Evolutionary conservation across 2,888 invertebrate genomes (phyloP).

Genomic region (Machimus rusticus): DNA sequence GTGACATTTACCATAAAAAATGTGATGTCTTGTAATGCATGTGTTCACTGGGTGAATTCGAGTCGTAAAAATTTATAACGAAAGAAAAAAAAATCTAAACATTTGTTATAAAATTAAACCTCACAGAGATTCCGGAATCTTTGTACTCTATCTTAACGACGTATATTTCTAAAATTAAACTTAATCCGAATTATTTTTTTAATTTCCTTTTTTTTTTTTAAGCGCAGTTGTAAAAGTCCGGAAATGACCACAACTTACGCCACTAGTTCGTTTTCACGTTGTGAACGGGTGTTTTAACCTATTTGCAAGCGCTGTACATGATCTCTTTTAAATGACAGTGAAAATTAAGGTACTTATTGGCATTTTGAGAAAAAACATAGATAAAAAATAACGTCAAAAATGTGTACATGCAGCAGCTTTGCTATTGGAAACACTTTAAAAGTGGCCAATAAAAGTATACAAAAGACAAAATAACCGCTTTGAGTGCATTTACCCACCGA

Average conservation of each 20-base stretch:
- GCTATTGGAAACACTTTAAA: background rate
- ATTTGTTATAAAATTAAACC: background rate
- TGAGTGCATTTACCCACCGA: background rate
- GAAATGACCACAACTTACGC: background rate
- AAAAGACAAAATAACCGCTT: background rate
- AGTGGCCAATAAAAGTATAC: background rate
- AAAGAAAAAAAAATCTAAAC: background rate
- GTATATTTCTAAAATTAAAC: background rate
- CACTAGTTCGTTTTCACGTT: background rate
- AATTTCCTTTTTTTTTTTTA: background rate
- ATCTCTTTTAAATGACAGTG: background rate
- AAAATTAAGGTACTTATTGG: background rate
- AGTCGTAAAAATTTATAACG: background rate
- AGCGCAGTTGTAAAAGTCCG: background rate
- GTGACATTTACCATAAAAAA: background rate
- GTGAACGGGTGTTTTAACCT: background rate
- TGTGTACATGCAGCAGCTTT: background rate
- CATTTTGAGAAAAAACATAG: background rate
- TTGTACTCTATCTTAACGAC: background rate
- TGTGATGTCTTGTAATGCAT: background rate
- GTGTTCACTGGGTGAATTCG: conserved; percentile 4
- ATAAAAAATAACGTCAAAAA: background rate
- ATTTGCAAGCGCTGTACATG: background rate
- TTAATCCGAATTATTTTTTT: background rate
- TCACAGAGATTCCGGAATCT: background rate